Percentiles rank a stretch among this genome's conserved stretches.
These are phyloP conservation scores for Linnaemya vulpina DNA, from an alignment of 2,888 invertebrate species.

Conservation along the genomic window DNA sequence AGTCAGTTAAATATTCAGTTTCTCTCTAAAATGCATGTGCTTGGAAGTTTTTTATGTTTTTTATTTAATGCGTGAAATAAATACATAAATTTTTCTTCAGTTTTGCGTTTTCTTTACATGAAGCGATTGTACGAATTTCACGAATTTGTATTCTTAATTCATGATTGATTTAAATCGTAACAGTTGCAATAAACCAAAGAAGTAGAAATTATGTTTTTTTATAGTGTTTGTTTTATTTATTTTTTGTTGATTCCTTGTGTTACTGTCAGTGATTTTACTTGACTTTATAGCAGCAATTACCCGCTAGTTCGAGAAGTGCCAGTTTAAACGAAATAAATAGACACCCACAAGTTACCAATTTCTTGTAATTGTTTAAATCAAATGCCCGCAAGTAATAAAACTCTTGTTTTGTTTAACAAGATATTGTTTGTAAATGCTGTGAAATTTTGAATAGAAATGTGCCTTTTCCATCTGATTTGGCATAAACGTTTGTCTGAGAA, in stretches of 20 bases:
- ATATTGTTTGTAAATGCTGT: no score
- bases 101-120: constrained; percentile 5
- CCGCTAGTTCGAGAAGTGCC: not conserved
- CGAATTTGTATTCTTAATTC: constrained; percentile 46
- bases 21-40: not conserved
- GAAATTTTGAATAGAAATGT: no score
- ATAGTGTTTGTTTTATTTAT: not conserved
- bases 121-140: not conserved
- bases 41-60: not conserved
- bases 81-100: not conserved
- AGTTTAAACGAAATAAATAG: not conserved
- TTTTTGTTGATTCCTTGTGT: not conserved
- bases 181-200: constrained; percentile 44
- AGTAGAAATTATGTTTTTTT: not conserved
- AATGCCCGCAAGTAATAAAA: no score
- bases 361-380: no score
- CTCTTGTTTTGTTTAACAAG: no score
- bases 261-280: not conserved
- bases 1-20: not conserved
- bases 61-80: not conserved
- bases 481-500: no score
- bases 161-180: constrained; percentile 68
- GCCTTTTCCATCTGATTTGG: no score
- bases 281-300: not conserved
- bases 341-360: no score